Percentiles rank a stretch among this genome's conserved stretches.
Evolutionary conservation across 2,797 vertebrate species (phyloP).

Genomic region (Merluccius polli): DNA sequence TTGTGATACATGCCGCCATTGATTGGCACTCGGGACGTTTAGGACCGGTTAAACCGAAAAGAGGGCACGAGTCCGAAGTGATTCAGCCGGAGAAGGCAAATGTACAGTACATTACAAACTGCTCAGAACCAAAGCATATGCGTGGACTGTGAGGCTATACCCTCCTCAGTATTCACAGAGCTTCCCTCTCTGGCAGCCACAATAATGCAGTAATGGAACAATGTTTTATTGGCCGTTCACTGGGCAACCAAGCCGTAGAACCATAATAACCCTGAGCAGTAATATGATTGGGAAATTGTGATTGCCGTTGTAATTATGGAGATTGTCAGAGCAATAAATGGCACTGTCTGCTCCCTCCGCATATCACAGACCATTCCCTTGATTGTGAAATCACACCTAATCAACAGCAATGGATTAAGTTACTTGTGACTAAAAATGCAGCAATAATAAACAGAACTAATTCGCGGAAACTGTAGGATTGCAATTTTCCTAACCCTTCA

Average conservation of each 20-base stretch:
- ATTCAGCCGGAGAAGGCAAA: slow-evolving; percentile 1
- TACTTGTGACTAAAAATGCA: slow-evolving; percentile 24
- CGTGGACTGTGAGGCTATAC: slow-evolving; percentile 34
- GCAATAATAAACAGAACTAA: slow-evolving; percentile 8
- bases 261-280: slow-evolving; percentile 61
- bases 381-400: slow-evolving; percentile 57
- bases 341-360: slow-evolving; percentile 39
- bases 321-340: slow-evolving; percentile 61
- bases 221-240: slow-evolving; percentile 60
- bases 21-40: slow-evolving; percentile 11
- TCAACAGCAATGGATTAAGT: slow-evolving; percentile 50
- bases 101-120: slow-evolving; percentile 6
- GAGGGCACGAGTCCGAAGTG: background rate
- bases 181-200: slow-evolving; percentile 46
- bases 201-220: slow-evolving; percentile 52
- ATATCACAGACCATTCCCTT: slow-evolving; percentile 57
- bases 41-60: background rate
- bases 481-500: background rate
- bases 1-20: background rate
- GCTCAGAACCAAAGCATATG: slow-evolving; percentile 26
- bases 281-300: slow-evolving; percentile 65
- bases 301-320: slow-evolving; percentile 73
- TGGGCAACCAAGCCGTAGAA: slow-evolving; percentile 63
- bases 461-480: slow-evolving; percentile 1
- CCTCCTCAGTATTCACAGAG: slow-evolving; percentile 24